phyloP scores from a whole-genome alignment of 2,113 vertebrate species.

The Peromyscus polionotus region DNA sequence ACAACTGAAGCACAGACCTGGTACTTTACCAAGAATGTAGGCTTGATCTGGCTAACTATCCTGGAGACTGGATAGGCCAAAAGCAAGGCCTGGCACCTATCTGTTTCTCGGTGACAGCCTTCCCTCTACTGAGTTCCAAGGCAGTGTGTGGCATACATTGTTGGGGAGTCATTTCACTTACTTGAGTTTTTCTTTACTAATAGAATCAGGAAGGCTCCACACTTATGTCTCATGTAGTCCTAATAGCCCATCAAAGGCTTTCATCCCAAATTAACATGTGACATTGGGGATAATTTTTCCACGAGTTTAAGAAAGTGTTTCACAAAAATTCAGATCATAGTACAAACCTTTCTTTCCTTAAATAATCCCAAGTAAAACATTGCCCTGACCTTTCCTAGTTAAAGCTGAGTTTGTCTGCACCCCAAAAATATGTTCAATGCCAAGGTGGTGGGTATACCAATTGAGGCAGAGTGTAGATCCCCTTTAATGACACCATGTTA shows the following conservation, averaged over 20 bases:
- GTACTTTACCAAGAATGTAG: neutral
- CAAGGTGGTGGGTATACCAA: fast-evolving
- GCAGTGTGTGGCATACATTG: too few species aligned
- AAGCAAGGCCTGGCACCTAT: neutral
- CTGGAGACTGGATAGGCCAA: neutral
- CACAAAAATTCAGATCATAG: neutral
- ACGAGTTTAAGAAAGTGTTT: neutral
- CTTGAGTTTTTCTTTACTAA: neutral
- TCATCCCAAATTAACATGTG: neutral
- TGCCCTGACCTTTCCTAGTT: neutral
- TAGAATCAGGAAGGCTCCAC: neutral
- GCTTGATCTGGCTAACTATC: neutral
- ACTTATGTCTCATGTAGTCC: neutral
- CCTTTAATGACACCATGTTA: neutral
- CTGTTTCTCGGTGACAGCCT: neutral
- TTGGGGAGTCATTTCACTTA: neutral
- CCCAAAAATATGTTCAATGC: neutral
- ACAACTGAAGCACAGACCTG: neutral
- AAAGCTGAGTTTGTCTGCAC: neutral
- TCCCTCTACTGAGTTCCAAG: neutral
- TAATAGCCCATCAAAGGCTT: neutral
- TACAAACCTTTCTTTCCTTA: neutral
- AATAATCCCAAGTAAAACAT: conserved; percentile 10
- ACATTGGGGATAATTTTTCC: neutral
- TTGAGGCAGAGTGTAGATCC: neutral